Base-by-base conservation (phyloP, 2,797 vertebrate species). In the Amblyopsis hoosieri region DNA sequence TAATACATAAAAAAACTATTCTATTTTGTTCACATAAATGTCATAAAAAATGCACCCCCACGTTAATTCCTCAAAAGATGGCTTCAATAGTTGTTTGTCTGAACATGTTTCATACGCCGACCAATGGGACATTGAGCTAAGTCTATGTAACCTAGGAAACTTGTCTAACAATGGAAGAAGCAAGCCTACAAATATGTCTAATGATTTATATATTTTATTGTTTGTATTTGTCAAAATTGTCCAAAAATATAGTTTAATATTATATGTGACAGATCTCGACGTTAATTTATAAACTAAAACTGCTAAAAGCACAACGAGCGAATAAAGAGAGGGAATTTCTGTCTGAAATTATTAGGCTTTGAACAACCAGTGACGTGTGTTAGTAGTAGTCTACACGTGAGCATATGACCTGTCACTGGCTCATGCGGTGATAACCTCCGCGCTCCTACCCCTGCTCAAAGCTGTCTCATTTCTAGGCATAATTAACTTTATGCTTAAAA, bases 21-120 rank as follows among this genome's bases (percentile, higher is more conserved):
- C 54, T 46, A 17, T 11, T n/a, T 69, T 54, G 9, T 23, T 15
- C 53, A 56, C 54, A 82, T 74, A 58, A 71, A 76, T 31, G 63
- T 59, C 75, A 68, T 80, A 67, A 72, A 74, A 74, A 62, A 66
- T 78, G 70, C 52, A 56, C 1, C 76, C 76, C 67, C 50, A 80
- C 91, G 94, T 94, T 93, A 95, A 95, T 94, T 95, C 93, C 94
- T 94, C 92, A 95, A 96, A 96, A 95, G 90, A 85, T 95, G 94
- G 86, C 95, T 96, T 95, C 92, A 91, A 91, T 81, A 91, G 88
- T 90, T 78, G 90, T 92, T 93, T 90, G 90, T 84, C 72, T 60
- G 91, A 89, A 91, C 91, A 90, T 88, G 82, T 93, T 94, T 93
- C 93, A 95, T 95, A 95, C 94, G 92, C 87, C 93, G 90, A 97